Percentiles rank a stretch among this genome's conserved stretches.
These are phyloP conservation scores for Martes flavigula DNA, from an alignment of 2,797 vertebrate genomes.

Conservation along the genomic window DNA sequence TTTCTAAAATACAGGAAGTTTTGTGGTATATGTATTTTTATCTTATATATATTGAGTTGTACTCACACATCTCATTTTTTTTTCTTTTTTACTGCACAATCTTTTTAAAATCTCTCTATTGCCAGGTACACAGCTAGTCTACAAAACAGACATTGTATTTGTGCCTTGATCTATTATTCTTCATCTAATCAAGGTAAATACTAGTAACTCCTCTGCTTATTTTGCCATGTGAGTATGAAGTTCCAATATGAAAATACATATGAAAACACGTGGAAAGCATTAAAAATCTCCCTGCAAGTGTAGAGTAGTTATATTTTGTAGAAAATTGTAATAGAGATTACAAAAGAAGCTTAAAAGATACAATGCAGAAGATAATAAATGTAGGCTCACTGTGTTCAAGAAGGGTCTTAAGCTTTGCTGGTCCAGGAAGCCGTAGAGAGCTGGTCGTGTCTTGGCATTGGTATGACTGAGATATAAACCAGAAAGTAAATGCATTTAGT, in stretches of 20 bases:
- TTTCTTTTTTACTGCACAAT: not conserved
- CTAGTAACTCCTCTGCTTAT: not conserved
- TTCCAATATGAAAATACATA: not conserved
- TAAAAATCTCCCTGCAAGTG: not conserved
- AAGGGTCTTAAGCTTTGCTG: not conserved
- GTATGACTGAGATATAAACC: not conserved
- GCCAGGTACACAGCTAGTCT: not conserved
- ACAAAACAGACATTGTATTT: not conserved
- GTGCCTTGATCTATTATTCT: not conserved
- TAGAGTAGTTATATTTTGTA: not conserved
- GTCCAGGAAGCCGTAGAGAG: not conserved
- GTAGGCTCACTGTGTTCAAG: not conserved
- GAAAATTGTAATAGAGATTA: not conserved
- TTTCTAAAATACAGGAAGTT: not conserved
- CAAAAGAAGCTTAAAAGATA: not conserved
- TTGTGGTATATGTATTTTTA: not conserved
- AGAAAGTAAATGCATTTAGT: not conserved
- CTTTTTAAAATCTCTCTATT: not conserved
- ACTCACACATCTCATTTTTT: not conserved
- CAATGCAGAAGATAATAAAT: too few species aligned
- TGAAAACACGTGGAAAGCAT: not conserved
- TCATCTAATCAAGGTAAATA: not conserved
- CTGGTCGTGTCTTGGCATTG: not conserved
- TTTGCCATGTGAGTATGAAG: not conserved
- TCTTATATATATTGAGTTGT: not conserved